Percentiles rank a stretch among this genome's conserved stretches.
Evolutionary conservation across 2,797 vertebrate species (phyloP).

Genomic region (Scyliorhinus canicula): DNA sequence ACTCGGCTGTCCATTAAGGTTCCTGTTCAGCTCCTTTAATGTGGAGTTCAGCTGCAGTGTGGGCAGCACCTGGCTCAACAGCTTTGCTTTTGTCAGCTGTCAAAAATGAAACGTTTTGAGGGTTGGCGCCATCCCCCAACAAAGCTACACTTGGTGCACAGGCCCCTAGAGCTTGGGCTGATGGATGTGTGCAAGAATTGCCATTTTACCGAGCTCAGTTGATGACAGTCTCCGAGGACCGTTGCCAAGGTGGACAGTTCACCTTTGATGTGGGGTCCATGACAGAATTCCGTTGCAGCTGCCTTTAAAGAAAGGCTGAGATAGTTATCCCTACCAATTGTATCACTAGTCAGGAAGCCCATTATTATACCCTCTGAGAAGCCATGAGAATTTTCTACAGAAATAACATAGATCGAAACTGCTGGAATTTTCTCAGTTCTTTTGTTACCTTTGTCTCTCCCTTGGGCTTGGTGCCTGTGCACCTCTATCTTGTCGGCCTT

Average conservation of each 20-base stretch:
- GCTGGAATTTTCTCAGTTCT: neutral
- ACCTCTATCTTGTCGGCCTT: neutral
- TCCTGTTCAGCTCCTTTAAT: neutral
- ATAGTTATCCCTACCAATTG: neutral
- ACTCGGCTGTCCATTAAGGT: neutral
- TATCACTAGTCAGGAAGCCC: neutral
- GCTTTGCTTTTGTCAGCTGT: neutral
- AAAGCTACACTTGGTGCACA: neutral
- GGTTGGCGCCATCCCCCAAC: neutral
- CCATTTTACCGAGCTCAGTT: neutral
- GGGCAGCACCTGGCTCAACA: neutral
- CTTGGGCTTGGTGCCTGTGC: neutral
- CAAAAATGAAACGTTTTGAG: neutral
- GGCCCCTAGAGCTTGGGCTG: neutral
- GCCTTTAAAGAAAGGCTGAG: neutral
- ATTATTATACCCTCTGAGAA: neutral
- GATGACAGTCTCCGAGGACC: neutral
- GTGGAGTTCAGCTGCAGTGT: neutral
- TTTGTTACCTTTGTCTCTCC: neutral
- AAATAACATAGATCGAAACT: neutral
- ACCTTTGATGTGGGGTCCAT: neutral
- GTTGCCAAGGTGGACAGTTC: neutral
- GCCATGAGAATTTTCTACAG: neutral
- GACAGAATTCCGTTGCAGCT: neutral
- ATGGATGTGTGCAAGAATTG: neutral